A percentile compares a stretch with the other conserved stretches of the same genome.
phyloP scores from a whole-genome alignment of 1,140 invertebrate genomes.

The Rhagoletis pomonella region DNA sequence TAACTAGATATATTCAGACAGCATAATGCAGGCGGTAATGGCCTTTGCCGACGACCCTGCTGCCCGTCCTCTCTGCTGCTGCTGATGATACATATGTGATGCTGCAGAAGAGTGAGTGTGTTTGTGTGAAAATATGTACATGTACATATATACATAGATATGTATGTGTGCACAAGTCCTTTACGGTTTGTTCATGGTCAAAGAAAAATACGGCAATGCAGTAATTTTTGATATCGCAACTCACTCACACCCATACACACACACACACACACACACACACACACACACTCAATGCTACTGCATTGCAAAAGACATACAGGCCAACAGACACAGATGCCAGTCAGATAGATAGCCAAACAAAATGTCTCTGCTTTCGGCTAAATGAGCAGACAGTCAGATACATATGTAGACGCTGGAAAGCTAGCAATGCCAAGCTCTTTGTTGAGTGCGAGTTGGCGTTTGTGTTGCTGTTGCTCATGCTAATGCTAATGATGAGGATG shows the following conservation, averaged over 20 bases:
- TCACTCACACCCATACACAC: no score
- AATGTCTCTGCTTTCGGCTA: constrained; percentile 12
- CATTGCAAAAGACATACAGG: background rate
- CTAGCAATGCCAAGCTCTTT: background rate
- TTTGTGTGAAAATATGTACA: no score
- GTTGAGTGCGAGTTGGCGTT: background rate
- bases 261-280: background rate
- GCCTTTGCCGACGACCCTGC: background rate
- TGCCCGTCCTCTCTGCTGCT: background rate
- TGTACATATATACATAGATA: background rate
- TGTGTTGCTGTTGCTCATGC: background rate
- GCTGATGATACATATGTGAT: background rate
- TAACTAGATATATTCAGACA: constrained; percentile 6
- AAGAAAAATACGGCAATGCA: constrained; percentile 38
- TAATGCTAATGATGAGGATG: constrained; percentile 30
- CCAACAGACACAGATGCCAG: background rate
- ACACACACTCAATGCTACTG: background rate
- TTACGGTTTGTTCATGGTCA: constrained; percentile 44
- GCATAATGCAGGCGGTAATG: background rate
- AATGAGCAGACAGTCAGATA: background rate
- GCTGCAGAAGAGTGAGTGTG: background rate
- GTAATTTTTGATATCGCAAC: constrained; percentile 24
- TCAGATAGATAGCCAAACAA: background rate
- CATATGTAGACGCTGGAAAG: background rate
- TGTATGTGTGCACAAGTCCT: background rate